Evolutionary conservation across 2,888 invertebrate species (phyloP), one percentile per base, ranked within the genome.

Genomic region (Acronicta alni): DNA sequence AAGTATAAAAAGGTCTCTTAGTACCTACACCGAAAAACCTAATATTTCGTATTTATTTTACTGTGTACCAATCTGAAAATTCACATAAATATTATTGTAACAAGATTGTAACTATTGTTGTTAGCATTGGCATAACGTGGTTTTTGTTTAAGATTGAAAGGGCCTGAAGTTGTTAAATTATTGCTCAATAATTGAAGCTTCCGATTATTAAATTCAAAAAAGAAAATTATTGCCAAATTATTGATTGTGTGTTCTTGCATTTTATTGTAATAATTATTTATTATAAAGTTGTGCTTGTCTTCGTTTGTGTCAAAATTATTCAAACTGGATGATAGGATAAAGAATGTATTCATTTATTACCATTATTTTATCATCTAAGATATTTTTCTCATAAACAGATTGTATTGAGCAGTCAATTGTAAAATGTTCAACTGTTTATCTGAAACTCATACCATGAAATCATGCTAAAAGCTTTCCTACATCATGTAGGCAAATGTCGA

Each of bases 391-490:
- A 59, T 74, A 64, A 75, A 73, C 70, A 71, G 75, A 47, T 69
- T 54, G 45, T 58, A 57, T 64, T 41, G 58, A 30, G 14, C 57
- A 53, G 47, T 64, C 48, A 60, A 54, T 57, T 66, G 71, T 58
- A 65, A 69, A 68, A 72, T 59, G 42, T 65, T 58, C 63, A 64
- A 56, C 63, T 71, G 61, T 73, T 66, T 63, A 67, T 69, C 57
- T 49, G 58, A 67, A 64, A 69, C 66, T 78, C 89, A 77, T 67
- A 65, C 61, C 72, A 87, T 89, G 71, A 84, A 80, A 88, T 92
- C 92, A 91, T 91, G 93, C 93, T 92, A 88, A 83, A 86, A 81
- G 92, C 92, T 93, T 92, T 80, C 88, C 91, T 91, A 89, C 89
- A 83, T 79, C 76, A 77, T 77, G 88, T 91, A 88, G 87, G 88